Evolutionary conservation across 1,140 invertebrate species (phyloP).

Genomic region (Drosophila tani): DNA sequence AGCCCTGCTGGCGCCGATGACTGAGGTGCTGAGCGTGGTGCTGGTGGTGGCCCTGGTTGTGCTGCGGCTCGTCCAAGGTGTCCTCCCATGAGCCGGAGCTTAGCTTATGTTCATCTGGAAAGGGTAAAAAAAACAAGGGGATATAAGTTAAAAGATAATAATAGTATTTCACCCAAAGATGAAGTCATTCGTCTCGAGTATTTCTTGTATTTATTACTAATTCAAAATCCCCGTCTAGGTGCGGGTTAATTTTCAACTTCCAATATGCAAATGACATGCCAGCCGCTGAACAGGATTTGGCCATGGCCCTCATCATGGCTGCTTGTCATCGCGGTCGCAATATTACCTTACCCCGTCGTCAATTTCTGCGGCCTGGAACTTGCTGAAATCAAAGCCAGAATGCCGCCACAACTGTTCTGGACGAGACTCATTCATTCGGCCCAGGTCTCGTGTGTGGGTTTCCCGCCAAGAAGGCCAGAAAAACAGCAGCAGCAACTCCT

Average conservation of each 20-base stretch:
- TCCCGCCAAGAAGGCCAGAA: conserved; percentile 60
- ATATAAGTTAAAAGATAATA: background rate
- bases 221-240: conserved; percentile 13
- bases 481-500: conserved; percentile 31
- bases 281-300: conserved; percentile 59
- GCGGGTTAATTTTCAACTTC: conserved; percentile 28
- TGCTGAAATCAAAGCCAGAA: conserved; percentile 49
- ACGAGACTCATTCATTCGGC: conserved; percentile 34
- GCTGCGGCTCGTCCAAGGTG: conserved; percentile 60
- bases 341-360: background rate
- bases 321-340: conserved; percentile 13
- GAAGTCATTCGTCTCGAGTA: conserved; percentile 10
- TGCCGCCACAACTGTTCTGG: conserved; percentile 57
- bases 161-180: background rate
- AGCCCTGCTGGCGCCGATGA: conserved; percentile 34
- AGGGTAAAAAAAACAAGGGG: background rate
- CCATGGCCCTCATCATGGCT: conserved; percentile 39
- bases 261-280: conserved; percentile 49
- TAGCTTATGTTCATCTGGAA: conserved; percentile 77
- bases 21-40: conserved; percentile 23
- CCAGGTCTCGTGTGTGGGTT: conserved; percentile 49
- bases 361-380: conserved; percentile 34
- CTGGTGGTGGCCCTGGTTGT: conserved; percentile 44
- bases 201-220: conserved; percentile 21
- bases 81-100: conserved; percentile 83